Base-by-base conservation (phyloP, 2,888 invertebrate species). In the Cylindroiulus punctatus region DNA sequence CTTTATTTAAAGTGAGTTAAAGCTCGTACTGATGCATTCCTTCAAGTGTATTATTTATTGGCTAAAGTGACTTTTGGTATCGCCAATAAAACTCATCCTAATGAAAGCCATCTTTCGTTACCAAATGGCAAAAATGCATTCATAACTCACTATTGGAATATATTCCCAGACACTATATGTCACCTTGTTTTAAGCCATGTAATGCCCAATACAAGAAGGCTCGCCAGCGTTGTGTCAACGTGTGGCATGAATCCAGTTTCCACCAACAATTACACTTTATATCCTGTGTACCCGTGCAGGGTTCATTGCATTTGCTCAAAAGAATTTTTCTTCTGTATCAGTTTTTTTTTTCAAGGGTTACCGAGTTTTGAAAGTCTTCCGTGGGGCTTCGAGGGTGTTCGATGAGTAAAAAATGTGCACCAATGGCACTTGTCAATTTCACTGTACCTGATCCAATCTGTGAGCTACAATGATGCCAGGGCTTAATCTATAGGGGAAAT, bases 201-300 rank as follows among this genome's bases (percentile, higher is more conserved):
- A 65, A 1, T 65, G 57, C 22, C 57, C 57, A 65, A 22, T 22
- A 22, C 26, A 22, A 22, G 57, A 65, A 65, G 57, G 57, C 0
- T 22, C 26, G 22, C 10, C 57, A 65, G 57, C 26, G 57, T 7
- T 65, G 57, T 65, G 57, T 7, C 57, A 65, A 26, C 22, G 22
- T 22, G 22, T 10, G 57, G 57, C 57, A 22, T 65, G 57, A 65
- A 65, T 65, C 57, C 57, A 65, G 57, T 26, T 26, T 65, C 82
- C 40, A 36, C 82, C 82, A 40, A 82, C 82, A 82, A 82, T 82
- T 82, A 82, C 82, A 82, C 82, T 82, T 82, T 82, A 82, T 82
- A 82, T 82, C 82, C 40, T 82, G 19, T 82, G 36, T 82, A 82
- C 22, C 22, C 40, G 2, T 82, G 57, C 57, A 65, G 57, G 57